phyloP scores from a whole-genome alignment of 64 coral and sea anemone species.

The Pocillopora verrucosa region DNA sequence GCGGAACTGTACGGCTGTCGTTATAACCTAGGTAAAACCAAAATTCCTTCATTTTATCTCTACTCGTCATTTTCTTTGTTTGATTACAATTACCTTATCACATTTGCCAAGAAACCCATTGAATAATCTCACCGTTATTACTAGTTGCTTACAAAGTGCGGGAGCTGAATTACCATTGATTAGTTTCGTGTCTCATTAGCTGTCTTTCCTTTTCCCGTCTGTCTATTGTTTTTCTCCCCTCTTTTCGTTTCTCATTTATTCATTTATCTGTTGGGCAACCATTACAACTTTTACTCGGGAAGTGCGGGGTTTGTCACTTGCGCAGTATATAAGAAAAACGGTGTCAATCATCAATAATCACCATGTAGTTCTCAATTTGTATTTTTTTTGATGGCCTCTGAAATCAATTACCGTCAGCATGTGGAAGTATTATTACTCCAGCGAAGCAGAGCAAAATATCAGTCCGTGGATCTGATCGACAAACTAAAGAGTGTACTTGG shows the following conservation, averaged over 20 bases:
- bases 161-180: no score
- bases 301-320: no score
- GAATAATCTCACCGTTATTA: no score
- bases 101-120: no score
- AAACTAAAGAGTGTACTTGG: constrained; percentile 58
- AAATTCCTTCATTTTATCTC: neutral
- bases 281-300: no score
- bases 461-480: constrained; percentile 37
- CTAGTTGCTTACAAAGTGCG: no score
- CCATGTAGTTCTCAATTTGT: neutral
- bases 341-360: neutral
- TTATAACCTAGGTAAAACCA: constrained; percentile 51
- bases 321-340: no score
- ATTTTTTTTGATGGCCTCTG: neutral
- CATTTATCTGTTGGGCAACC: no score
- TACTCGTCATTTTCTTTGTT: neutral
- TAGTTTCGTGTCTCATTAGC: no score
- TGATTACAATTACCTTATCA: neutral
- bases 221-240: no score
- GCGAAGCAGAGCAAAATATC: constrained; percentile 40
- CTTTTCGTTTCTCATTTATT: no score
- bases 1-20: constrained; percentile 81
- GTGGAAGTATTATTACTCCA: constrained; percentile 54
- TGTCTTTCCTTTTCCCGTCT: no score
- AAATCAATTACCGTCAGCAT: constrained; percentile 27